Evolutionary conservation across 2,113 vertebrate genomes (phyloP), one percentile per base, ranked within the genome.

Genomic region (Esox niger): DNA sequence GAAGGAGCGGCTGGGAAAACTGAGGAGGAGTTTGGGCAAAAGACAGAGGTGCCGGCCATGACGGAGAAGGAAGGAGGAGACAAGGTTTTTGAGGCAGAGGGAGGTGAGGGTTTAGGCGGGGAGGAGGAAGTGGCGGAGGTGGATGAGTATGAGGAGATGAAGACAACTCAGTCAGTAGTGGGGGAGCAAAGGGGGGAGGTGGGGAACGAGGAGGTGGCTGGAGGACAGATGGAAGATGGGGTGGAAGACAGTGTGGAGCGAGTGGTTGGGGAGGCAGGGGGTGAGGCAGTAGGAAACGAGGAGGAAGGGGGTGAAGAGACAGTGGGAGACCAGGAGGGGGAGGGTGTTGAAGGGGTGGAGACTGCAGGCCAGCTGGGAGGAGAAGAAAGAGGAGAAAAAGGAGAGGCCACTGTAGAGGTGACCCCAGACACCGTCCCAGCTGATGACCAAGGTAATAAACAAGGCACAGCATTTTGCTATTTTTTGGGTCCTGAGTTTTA

Each of bases 401-500:
- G 82, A 60, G 69, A 78, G 13, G 69, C 74, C 57, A 31, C 31
- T 26, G 15, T 58, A 25, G 21, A n/a, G 30, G 76, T 78, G 66
- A 75, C 66, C 13, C 60, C 76, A 49, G 57, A 66, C 17, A 46
- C 57, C 52, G 71, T 21, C 47, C 31, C 78, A 62, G 65, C 61
- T 27, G 67, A 77, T 32, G 70, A 79, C 62, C 70, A 74, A 82
- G 87, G 89, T 89, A 79, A 31, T 27, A 20, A 10, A 17, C 17
- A 27, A 13, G 27, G 23, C 6, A 57, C 23, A 67, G 26, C 20
- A 17, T 47, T n/a, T n/a, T n/a, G n/a, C n/a, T n/a, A n/a, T n/a
- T n/a, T n/a, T n/a, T n/a, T n/a, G n/a, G n/a, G n/a, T n/a, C n/a
- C n/a, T n/a, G n/a, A n/a, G n/a, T n/a, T n/a, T n/a, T n/a, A n/a